Conservation (phyloP, 2,888 invertebrate genomes). For the Hirtodrosophila trivittata region DNA sequence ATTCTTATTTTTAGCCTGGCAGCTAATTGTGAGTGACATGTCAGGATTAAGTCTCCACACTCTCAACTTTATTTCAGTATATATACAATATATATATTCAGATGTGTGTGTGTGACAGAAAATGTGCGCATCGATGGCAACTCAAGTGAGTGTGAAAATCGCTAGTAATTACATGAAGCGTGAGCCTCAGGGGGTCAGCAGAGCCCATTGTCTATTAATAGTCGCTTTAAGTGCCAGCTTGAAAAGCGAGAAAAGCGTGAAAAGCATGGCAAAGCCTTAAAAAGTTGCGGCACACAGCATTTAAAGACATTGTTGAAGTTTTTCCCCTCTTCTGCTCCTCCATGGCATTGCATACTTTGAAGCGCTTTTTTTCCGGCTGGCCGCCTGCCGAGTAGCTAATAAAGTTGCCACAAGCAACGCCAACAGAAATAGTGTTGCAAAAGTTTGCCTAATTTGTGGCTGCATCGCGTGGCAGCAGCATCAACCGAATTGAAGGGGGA, state of each 20-base stretch:
- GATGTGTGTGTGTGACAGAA: conserved; percentile 11
- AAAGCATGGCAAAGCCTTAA: conserved; percentile 14
- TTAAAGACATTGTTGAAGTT: conserved; percentile 17
- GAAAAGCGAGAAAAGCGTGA: no score
- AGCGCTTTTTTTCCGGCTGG: conserved; percentile 51
- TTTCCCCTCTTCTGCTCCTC: neutral
- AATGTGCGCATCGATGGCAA: conserved; percentile 52
- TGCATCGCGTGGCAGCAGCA: conserved; percentile 33
- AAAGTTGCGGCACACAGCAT: conserved; percentile 8
- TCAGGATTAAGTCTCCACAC: conserved; percentile 39
- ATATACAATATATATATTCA: conserved; percentile 19
- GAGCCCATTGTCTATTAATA: conserved; percentile 46
- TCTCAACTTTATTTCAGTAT: conserved; percentile 16
- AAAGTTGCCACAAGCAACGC: conserved; percentile 50
- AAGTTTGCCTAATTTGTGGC: conserved; percentile 68
- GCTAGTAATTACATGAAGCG: conserved; percentile 42
- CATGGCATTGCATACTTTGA: conserved; percentile 17
- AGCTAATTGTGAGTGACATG: conserved; percentile 75
- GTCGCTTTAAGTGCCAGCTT: conserved; percentile 17
- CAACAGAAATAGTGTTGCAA: conserved; percentile 32
- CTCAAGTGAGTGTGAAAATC: conserved; percentile 71
- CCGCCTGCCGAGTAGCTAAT: conserved; percentile 63
- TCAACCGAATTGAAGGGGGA: conserved; percentile 6
- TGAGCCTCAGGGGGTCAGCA: conserved; percentile 10
- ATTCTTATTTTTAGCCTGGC: conserved; percentile 69